These are phyloP conservation scores for Rhagoletis pomonella DNA, from an alignment of 1,140 invertebrate genomes.

Conservation along the genomic window DNA sequence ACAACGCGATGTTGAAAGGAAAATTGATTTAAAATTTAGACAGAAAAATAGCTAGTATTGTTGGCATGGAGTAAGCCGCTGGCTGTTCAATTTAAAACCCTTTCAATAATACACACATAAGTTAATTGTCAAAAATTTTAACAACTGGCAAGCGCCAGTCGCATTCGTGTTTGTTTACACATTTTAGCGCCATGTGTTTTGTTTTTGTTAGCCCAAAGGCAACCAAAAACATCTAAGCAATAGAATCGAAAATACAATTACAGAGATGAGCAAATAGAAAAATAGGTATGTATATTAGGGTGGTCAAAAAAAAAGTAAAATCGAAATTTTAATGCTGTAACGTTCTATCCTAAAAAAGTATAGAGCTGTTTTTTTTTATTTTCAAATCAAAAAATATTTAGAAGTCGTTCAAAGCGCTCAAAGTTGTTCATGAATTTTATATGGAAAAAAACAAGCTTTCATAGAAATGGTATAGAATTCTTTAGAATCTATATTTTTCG, in stretches of 20 bases:
- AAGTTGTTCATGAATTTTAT: too few relatives aligned
- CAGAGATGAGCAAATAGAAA: background rate
- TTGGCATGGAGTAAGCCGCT: background rate
- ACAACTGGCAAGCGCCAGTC: background rate
- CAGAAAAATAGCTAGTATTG: too few relatives aligned
- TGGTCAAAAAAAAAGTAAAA: too few relatives aligned
- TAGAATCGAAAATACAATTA: background rate
- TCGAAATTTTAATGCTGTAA: too few relatives aligned
- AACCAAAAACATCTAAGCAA: background rate
- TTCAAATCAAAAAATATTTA: too few relatives aligned
- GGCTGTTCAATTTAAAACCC: background rate
- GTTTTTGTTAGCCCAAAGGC: background rate
- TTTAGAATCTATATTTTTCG: too few relatives aligned
- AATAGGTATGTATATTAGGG: background rate
- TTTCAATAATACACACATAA: background rate
- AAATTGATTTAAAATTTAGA: background rate
- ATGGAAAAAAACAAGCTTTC: too few relatives aligned
- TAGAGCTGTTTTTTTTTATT: too few relatives aligned
- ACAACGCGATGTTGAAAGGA: background rate
- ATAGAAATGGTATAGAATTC: too few relatives aligned
- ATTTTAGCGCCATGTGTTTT: conserved; percentile 1
- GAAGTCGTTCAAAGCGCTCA: too few relatives aligned
- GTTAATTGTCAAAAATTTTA: conserved; percentile 27
- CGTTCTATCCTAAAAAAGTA: too few relatives aligned
- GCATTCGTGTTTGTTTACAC: background rate